Conservation (phyloP, 2,797 vertebrate species). For the Urosaurus nigricauda region DNA sequence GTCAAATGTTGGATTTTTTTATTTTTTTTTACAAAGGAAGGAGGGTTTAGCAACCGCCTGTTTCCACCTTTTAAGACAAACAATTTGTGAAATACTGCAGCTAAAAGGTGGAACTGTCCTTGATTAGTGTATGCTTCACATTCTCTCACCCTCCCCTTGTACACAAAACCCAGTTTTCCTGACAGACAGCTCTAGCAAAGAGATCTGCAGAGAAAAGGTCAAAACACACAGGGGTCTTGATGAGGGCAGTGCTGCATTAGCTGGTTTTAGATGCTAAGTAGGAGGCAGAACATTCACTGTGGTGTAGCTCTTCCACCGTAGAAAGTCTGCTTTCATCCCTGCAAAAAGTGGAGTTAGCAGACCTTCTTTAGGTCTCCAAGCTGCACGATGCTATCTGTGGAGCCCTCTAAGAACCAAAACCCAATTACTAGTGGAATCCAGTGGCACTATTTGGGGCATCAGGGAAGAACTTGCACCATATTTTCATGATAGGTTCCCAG, state of each 20-base stretch:
- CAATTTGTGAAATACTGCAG: neutral
- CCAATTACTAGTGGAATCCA: neutral
- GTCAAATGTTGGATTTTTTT: slow-evolving; percentile 11
- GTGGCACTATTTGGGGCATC: neutral
- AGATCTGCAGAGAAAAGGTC: slow-evolving; percentile 16
- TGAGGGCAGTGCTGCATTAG: neutral
- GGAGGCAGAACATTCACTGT: neutral
- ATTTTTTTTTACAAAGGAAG: neutral
- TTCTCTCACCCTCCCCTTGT: neutral
- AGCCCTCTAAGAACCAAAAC: neutral
- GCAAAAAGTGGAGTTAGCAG: neutral
- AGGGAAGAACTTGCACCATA: neutral
- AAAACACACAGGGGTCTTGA: neutral
- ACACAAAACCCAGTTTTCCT: neutral
- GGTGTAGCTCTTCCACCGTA: neutral
- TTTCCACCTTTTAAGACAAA: neutral
- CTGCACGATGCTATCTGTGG: neutral
- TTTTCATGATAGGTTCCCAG: neutral
- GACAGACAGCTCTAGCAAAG: neutral
- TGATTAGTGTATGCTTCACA: neutral
- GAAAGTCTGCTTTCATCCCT: neutral
- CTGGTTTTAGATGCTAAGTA: neutral
- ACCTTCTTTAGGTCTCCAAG: neutral
- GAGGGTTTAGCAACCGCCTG: neutral
- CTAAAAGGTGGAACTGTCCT: neutral